Conservation (phyloP, 1,140 invertebrate species). For the Cataglyphis hispanica region DNA sequence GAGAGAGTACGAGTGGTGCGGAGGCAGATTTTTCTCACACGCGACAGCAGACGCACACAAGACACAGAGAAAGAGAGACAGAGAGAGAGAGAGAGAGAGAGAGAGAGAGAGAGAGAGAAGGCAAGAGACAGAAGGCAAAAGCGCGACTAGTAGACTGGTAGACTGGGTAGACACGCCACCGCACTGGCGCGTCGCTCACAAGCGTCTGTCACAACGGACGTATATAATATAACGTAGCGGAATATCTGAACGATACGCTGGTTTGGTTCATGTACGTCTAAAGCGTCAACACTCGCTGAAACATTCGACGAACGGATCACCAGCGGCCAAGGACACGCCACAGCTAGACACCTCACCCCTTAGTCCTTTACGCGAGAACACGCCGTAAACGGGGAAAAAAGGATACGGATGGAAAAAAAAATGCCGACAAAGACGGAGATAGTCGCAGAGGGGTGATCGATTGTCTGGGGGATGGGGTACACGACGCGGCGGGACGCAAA, state of each 20-base stretch:
- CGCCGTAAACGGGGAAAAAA: conserved; percentile 50
- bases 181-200: conserved; percentile 38
- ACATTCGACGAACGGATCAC: not conserved
- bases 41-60: not conserved
- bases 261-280: too few relatives aligned
- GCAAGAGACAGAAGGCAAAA: conserved; percentile 20
- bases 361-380: not conserved
- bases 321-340: not conserved
- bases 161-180: conserved; percentile 41
- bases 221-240: too few relatives aligned
- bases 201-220: conserved; percentile 30
- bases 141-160: not conserved
- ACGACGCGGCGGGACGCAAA: conserved; percentile 54
- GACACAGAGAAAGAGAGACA: conserved; percentile 9
- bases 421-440: conserved; percentile 62
- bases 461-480: conserved; percentile 64
- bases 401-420: conserved; percentile 61
- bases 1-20: conserved; percentile 25
- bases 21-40: conserved; percentile 64
- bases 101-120: not conserved
- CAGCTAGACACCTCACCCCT: conserved; percentile 26
- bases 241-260: too few relatives aligned
- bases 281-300: too few relatives aligned
- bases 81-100: conserved; percentile 35
- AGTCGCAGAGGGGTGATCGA: conserved; percentile 58